Conservation (phyloP, 2,113 vertebrate genomes). For the Apistogramma diplotaenia region DNA sequence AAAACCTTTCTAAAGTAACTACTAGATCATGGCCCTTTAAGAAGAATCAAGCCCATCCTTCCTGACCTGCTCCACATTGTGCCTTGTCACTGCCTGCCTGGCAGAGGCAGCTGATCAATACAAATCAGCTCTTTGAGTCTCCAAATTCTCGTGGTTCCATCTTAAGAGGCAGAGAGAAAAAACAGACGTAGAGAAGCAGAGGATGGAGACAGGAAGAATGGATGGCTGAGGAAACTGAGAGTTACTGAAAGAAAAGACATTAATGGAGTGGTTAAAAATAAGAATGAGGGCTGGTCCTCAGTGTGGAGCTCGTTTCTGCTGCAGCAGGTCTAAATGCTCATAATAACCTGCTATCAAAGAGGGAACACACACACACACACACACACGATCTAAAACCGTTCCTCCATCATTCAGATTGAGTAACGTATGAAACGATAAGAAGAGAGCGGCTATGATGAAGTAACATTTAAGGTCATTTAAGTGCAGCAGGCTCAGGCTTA, state of each 20-base stretch:
- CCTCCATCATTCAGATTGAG: neutral
- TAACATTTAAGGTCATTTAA: conserved; percentile 23
- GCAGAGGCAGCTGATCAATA: neutral
- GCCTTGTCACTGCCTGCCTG: neutral
- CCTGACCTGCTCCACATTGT: neutral
- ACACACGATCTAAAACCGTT: neutral
- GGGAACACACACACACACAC: neutral
- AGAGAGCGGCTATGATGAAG: neutral
- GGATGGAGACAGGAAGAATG: neutral
- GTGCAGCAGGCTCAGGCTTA: conserved; percentile 16
- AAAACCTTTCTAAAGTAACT: neutral
- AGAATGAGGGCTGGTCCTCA: conserved; percentile 77
- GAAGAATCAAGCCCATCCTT: neutral
- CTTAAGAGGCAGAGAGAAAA: neutral
- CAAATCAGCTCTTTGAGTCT: neutral
- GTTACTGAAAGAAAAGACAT: conserved; percentile 42
- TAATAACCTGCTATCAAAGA: conserved; percentile 31
- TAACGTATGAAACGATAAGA: neutral
- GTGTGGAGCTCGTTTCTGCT: conserved; percentile 55
- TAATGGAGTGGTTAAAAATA: conserved; percentile 79
- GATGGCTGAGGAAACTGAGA: conserved; percentile 26
- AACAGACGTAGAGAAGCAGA: neutral
- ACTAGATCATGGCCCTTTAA: neutral
- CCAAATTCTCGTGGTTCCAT: neutral
- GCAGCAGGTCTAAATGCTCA: conserved; percentile 39